phyloP scores from a whole-genome alignment of 2,113 vertebrate genomes.

The Empidonax traillii region DNA sequence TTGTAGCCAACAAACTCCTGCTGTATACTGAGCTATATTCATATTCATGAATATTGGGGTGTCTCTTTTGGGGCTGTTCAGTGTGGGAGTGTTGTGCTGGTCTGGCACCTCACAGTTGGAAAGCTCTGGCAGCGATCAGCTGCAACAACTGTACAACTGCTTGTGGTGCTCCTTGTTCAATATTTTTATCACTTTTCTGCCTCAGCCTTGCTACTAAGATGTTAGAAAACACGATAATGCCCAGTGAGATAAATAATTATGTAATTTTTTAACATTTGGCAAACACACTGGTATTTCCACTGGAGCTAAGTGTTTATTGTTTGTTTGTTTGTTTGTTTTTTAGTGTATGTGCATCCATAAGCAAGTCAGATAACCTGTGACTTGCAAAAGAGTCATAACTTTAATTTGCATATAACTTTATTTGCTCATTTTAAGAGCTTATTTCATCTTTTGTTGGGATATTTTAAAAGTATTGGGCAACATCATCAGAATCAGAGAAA shows the following conservation, averaged over 20 bases:
- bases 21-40: neutral
- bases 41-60: neutral
- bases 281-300: neutral
- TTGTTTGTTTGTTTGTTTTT: neutral
- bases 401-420: neutral
- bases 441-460: neutral
- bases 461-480: neutral
- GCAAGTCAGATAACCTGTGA: neutral
- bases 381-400: neutral
- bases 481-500: neutral
- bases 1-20: neutral
- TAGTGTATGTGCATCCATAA: neutral
- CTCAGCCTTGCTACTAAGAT: neutral
- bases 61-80: neutral
- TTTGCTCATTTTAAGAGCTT: neutral
- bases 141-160: neutral
- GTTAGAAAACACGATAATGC: neutral
- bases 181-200: neutral
- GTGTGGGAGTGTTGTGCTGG: rapidly evolving
- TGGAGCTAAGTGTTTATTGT: neutral
- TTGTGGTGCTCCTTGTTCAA: neutral
- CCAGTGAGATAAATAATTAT: neutral
- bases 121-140: neutral
- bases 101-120: neutral
- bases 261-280: neutral